Evolutionary conservation across 1,140 invertebrate species (phyloP), one percentile per base, ranked within the genome.

Genomic region (Drosophila quadrilineata): DNA sequence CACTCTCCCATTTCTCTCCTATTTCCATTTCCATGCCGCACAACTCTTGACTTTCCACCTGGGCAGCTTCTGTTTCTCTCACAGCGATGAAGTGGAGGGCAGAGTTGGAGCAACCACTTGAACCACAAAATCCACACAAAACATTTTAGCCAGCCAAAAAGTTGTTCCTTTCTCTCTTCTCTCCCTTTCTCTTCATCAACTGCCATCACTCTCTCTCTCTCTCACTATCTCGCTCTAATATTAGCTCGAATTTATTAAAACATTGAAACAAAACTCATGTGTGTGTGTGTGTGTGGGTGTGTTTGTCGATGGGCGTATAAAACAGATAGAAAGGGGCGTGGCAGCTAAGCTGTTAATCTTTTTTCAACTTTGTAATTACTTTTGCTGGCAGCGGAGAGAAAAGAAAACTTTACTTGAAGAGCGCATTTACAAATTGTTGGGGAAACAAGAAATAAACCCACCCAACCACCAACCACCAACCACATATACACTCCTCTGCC

Each of bases 361-460:
- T 58, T 54, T 49, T 43, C 33, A 70, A 77, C 59, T 82, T 82
- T 84, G 52, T 84, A 82, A 82, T 82, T 82, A 82, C 76, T 84
- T 76, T 76, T 76, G 48, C 64, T 70, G 46, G 26, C 36, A 50
- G n/a, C n/a, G n/a, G n/a, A n/a, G n/a, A n/a, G n/a, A n/a, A n/a
- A n/a, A n/a, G 28, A 54, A 49, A 82, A 82, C 57, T 82, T 80
- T 71, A 40, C 58, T 68, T 28, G 58, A 53, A 33, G 19, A 35
- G 31, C 48, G 67, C 38, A 71, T 75, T 64, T 52, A 28, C 66
- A 80, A 79, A 79, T 79, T 79, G 67, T 80, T 58, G 70, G 38
- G 16, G 29, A 64, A 50, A 63, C 31, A 53, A 64, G 31, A 52
- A 63, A 56, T 46, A 64, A 49, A 63, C 50, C 60, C 43, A 56